A percentile compares a stretch with the other conserved stretches of the same genome.
Evolutionary conservation across 2,888 invertebrate species (phyloP).

Genomic region (Eudasyphora cyanicolor): DNA sequence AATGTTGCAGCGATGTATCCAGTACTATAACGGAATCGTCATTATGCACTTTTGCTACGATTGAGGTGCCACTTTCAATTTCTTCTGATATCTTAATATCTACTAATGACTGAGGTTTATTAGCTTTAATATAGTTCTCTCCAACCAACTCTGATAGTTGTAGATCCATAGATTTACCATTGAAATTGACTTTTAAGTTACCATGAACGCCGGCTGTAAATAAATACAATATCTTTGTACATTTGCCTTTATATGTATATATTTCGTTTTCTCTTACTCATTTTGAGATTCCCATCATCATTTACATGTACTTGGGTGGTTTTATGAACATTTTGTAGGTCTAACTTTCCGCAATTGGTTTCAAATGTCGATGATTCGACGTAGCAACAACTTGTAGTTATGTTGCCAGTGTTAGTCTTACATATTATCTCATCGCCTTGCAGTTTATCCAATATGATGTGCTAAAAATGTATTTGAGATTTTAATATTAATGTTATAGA

Average conservation of each 20-base stretch:
- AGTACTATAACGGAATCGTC: slow-evolving; percentile 68
- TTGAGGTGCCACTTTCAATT: slow-evolving; percentile 74
- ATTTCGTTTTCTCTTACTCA: slow-evolving; percentile 72
- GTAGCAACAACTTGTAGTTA: slow-evolving; percentile 76
- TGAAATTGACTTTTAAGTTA: slow-evolving; percentile 73
- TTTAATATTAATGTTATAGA: slow-evolving; percentile 44
- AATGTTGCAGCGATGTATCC: slow-evolving; percentile 72
- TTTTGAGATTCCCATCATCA: slow-evolving; percentile 74
- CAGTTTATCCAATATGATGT: slow-evolving; percentile 75
- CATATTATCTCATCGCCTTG: slow-evolving; percentile 76
- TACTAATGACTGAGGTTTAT: slow-evolving; percentile 70
- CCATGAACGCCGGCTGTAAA: slow-evolving; percentile 78
- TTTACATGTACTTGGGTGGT: slow-evolving; percentile 72
- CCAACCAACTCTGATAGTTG: slow-evolving; percentile 77
- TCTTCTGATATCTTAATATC: slow-evolving; percentile 77
- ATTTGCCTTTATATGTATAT: neutral
- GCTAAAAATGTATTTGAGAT: slow-evolving; percentile 68
- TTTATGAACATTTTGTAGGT: slow-evolving; percentile 78
- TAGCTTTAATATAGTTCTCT: slow-evolving; percentile 72
- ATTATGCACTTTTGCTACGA: slow-evolving; percentile 70
- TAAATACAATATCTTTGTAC: neutral
- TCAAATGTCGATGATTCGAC: slow-evolving; percentile 76
- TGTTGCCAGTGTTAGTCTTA: slow-evolving; percentile 73
- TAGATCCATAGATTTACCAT: slow-evolving; percentile 74
- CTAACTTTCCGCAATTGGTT: slow-evolving; percentile 74